Evolutionary conservation across 1,140 invertebrate species (phyloP).

Genomic region (Arion vulgaris): DNA sequence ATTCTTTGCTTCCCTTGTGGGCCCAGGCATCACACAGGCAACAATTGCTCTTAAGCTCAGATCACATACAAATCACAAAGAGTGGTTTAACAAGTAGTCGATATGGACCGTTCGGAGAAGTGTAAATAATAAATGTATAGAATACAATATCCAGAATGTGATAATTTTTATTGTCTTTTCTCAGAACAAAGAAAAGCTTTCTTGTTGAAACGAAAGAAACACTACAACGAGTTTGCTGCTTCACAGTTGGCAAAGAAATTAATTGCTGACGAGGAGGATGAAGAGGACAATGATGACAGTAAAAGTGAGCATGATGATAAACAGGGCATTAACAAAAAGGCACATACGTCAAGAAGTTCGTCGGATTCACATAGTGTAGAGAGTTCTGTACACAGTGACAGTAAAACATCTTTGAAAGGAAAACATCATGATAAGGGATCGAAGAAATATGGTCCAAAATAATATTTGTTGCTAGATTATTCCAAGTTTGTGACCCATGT

Average conservation of each 20-base stretch:
- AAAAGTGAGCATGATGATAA: neutral
- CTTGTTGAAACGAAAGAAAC: slow-evolving; percentile 91
- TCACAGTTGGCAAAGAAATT: slow-evolving; percentile 90
- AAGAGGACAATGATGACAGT: slow-evolving; percentile 73
- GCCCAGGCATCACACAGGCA: too few relatives aligned
- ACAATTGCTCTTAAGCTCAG: too few relatives aligned
- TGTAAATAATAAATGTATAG: too few relatives aligned
- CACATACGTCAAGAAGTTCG: too few relatives aligned
- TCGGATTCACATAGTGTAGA: too few relatives aligned
- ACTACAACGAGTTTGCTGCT: slow-evolving; percentile 97
- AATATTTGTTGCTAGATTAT: too few relatives aligned
- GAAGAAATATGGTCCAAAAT: slow-evolving; percentile 1
- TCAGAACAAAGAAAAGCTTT: slow-evolving; percentile 83
- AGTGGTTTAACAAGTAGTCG: too few relatives aligned
- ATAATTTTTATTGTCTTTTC: slow-evolving; percentile 32
- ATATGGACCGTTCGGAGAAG: too few relatives aligned
- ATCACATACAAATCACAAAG: too few relatives aligned
- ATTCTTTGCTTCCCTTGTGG: too few relatives aligned
- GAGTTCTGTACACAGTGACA: too few relatives aligned
- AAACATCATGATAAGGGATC: neutral
- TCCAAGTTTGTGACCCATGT: too few relatives aligned
- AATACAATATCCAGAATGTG: slow-evolving; percentile 45
- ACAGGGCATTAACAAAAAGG: neutral
- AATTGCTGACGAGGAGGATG: slow-evolving; percentile 89
- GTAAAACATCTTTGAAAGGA: neutral